Evolutionary conservation across 2,113 vertebrate species (phyloP), one percentile per base, ranked within the genome.

Genomic region (Arizona elegans): DNA sequence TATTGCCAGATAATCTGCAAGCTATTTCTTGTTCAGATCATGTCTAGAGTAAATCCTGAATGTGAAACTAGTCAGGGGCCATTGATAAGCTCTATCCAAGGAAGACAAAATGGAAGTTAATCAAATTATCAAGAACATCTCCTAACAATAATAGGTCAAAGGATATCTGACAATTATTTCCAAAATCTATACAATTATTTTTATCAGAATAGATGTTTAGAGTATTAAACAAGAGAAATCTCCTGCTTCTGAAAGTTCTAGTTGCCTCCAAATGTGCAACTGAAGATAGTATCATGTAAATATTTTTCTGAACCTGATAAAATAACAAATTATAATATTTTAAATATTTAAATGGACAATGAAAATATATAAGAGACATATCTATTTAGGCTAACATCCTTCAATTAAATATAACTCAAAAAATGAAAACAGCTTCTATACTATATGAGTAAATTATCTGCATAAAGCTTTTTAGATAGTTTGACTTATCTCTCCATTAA

Each of bases 391-490:
- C 12, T 70, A 92, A 11, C 21, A 21, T 1, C 54, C 38, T 43
- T 58, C 13, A n/a, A 24, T 26, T 23, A 23, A 58, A 29, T 54
- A n/a, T 65, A 38, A 17, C 38, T 53, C n/a, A 15, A 88, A 70
- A 52, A 38, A 9, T 26, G 17, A 21, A 65, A 65, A 12, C 29
- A 26, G 5, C 50, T 96, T 52, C 62, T 93, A 91, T 52, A 87
- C 92, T 92, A 24, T 88, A 8, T 0, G 0, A 88, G 0, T 81
- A n/a, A 33, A 94, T 95, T 5, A 23, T 59, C 53, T 70, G 52
- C 24, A 88, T 50, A 94, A 91, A 95, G 85, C n/a, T 4, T 2
- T 13, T 75, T 92, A 52, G 13, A 95, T 87, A 85, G 93, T 95
- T 95, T 92, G 23, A 38, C 29, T 89, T 92, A 19, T 47, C 94